Conservation (phyloP, 2,888 invertebrate species). For the Lottia gigantea region DNA sequence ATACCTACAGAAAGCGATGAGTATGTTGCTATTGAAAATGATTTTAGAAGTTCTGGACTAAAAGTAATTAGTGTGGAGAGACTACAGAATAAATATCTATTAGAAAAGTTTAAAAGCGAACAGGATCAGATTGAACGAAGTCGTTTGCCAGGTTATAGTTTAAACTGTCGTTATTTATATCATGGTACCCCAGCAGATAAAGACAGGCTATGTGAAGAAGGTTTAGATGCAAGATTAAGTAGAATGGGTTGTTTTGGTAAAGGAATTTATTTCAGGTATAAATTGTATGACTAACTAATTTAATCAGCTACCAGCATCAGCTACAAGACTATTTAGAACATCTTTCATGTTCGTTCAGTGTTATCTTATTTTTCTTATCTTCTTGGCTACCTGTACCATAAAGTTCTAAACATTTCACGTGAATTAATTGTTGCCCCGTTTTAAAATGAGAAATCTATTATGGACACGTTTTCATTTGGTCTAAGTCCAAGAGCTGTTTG, state of each 20-base stretch:
- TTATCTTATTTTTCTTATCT: not conserved
- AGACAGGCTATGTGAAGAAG: constrained; percentile 51
- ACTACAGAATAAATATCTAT: constrained; percentile 32
- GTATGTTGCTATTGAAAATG: constrained; percentile 35
- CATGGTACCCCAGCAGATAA: constrained; percentile 52
- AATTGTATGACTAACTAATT: not conserved
- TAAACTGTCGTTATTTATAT: constrained; percentile 51
- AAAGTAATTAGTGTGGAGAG: constrained; percentile 33
- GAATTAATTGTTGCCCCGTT: no score
- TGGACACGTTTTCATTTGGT: no score
- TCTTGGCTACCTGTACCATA: no score
- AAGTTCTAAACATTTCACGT: no score
- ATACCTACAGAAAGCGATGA: constrained; percentile 23
- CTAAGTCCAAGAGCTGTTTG: no score
- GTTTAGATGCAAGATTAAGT: constrained; percentile 52
- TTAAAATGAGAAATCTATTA: no score
- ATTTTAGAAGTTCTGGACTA: constrained; percentile 38
- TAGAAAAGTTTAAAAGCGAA: constrained; percentile 36
- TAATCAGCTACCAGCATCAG: no score
- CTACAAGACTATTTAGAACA: no score
- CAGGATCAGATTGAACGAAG: constrained; percentile 28
- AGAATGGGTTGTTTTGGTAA: constrained; percentile 54
- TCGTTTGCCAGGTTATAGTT: constrained; percentile 36
- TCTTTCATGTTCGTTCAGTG: not conserved
- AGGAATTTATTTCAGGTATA: constrained; percentile 59